Conservation (phyloP, 2,888 invertebrate species). For the Dryobotodes eremita region DNA sequence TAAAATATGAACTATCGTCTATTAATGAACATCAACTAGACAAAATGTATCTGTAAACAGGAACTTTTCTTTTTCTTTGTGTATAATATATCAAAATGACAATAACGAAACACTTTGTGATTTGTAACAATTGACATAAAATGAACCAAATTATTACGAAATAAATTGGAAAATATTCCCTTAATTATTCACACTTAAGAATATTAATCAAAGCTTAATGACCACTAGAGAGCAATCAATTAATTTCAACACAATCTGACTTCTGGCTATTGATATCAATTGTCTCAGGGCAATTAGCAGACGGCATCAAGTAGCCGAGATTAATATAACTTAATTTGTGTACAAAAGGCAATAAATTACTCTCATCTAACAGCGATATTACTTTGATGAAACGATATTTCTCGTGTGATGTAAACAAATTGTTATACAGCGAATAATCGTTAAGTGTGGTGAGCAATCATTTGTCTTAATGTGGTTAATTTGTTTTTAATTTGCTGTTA, state of each 20-base stretch:
- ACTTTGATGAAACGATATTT: constrained; percentile 49
- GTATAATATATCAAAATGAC: not conserved
- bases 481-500: constrained; percentile 15
- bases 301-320: constrained; percentile 51
- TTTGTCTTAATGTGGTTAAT: constrained; percentile 12
- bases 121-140: not conserved
- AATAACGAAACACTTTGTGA: not conserved
- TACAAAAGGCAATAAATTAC: constrained; percentile 60
- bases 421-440: constrained; percentile 13
- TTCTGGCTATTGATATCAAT: constrained; percentile 61
- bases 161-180: not conserved
- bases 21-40: not conserved
- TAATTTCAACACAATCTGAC: constrained; percentile 47
- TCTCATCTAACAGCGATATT: constrained; percentile 37
- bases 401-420: constrained; percentile 49
- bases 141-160: not conserved
- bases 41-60: not conserved
- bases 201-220: constrained; percentile 22
- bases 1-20: constrained; percentile 1
- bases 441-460: constrained; percentile 3
- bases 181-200: not conserved
- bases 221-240: constrained; percentile 44
- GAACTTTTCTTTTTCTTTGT: not conserved
- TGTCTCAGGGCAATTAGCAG: constrained; percentile 49
- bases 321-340: constrained; percentile 61